A percentile compares a stretch with the other conserved stretches of the same genome.
phyloP scores from a whole-genome alignment of 2,888 invertebrate species.

The Prionchulus punctatus region DNA sequence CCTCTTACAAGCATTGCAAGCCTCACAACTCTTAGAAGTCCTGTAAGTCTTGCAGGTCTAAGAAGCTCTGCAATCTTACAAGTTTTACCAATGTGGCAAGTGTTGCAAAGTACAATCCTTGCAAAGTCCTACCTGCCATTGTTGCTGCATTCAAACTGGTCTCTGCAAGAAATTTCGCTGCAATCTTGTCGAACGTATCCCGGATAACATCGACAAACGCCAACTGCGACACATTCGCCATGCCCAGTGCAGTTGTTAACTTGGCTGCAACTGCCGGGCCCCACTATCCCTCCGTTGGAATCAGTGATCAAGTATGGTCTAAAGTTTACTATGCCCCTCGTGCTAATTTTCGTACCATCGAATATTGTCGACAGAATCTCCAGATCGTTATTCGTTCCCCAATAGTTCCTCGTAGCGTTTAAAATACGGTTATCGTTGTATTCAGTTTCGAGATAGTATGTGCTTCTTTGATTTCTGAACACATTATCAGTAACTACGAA shows the following conservation, averaged over 20 bases:
- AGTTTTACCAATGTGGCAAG: no score
- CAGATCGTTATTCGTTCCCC: not conserved
- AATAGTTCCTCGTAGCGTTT: not conserved
- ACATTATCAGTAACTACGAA: constrained; percentile 7
- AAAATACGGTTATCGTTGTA: constrained; percentile 7
- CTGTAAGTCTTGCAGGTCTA: no score
- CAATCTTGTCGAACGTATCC: constrained; percentile 8
- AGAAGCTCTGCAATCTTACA: no score
- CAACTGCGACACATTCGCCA: constrained; percentile 5
- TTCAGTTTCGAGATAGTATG: constrained; percentile 6
- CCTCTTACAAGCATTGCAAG: no score
- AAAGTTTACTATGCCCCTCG: not conserved
- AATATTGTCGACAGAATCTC: not conserved
- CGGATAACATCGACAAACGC: constrained; percentile 3
- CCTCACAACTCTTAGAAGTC: no score
- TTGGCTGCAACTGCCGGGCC: not conserved
- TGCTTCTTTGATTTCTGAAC: not conserved
- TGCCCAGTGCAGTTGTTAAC: constrained; percentile 4
- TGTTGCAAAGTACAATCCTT: no score
- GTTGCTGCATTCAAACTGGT: constrained; percentile 2
- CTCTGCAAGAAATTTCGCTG: not conserved
- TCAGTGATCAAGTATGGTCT: not conserved
- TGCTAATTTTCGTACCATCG: not conserved
- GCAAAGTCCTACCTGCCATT: constrained; percentile 7
- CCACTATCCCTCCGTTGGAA: not conserved